Evolutionary conservation across 2,113 vertebrate species (phyloP), one percentile per base, ranked within the genome.

Genomic region (Heloderma charlesbogerti): DNA sequence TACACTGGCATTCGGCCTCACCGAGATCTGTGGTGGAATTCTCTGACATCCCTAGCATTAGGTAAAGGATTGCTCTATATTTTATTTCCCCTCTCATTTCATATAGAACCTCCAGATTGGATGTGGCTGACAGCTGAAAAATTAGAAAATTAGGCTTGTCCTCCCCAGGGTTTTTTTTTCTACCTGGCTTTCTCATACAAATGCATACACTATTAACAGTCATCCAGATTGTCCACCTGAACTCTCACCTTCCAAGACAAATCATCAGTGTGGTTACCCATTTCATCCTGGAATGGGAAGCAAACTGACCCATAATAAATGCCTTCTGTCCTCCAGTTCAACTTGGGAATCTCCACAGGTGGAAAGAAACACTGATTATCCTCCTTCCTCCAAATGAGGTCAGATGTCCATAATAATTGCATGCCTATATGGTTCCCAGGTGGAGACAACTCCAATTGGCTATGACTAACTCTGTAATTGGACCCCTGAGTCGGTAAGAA

Each of bases 391-490:
- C 75, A 40, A 48, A 60, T 63, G 74, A 66, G 77, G 27, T 63
- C n/a, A 7, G 29, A 75, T 63, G 34, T 48, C 45, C 57, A 66
- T 60, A 88, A 88, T 88, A 88, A 88, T 88, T 79, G 79, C 57
- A 43, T 48, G 40, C 57, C 75, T 67, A n/a, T 75, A 88, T 80
- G 60, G 48, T 60, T 88, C 87, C 40, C 75, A 79, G 75, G 31
- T 40, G 87, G 87, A 88, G 43, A n/a, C 29, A 43, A 66, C 74
- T 88, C 74, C 45, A 7, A 88, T 37, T 34, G 72, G 37, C 57
- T 88, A n/a, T 88, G 87, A 79, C 75, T 79, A 79, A 79, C 57
- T 66, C 54, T 88, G 45, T 88, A 88, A 88, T 79, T 88, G 87
- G 75, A 88, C 57, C 40, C 87, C 87, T 66, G 57, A 66, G 18